phyloP scores from a whole-genome alignment of 2,888 invertebrate species.

The Odontothrips loti region DNA sequence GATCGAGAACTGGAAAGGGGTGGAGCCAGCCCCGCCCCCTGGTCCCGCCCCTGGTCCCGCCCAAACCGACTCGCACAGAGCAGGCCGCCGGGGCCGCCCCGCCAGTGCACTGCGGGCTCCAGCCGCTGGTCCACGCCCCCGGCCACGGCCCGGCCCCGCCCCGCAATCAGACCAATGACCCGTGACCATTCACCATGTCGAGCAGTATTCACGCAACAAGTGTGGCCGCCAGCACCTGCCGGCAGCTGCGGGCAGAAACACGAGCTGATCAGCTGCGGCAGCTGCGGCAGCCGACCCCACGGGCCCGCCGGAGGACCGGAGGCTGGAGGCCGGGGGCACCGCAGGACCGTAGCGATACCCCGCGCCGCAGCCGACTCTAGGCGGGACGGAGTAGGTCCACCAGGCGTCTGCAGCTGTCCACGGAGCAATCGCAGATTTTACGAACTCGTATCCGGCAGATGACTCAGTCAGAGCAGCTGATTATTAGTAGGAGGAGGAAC shows the following conservation, averaged over 20 bases:
- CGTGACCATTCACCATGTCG: background rate
- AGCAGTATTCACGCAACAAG: background rate
- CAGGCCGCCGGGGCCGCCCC: no score
- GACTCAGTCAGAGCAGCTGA: no score
- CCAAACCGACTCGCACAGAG: background rate
- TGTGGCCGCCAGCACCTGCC: constrained; percentile 14
- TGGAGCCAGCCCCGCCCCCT: background rate
- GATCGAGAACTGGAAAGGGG: constrained; percentile 5
- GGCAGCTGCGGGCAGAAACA: background rate
- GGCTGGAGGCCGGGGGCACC: no score
- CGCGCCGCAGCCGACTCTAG: background rate
- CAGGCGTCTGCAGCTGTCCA: no score
- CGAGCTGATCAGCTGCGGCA: no score
- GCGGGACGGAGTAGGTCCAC: background rate
- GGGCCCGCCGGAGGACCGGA: no score
- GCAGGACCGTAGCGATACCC: background rate
- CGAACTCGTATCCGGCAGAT: no score
- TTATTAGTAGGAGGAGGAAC: no score
- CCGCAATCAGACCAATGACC: background rate
- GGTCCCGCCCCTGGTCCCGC: background rate
- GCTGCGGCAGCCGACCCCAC: no score
- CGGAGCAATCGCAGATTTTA: no score
- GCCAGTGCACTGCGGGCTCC: no score
- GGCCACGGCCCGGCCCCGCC: background rate
- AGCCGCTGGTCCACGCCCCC: background rate